Conservation (phyloP, 2,797 vertebrate species). For the Gymnoscopelus braueri region DNA sequence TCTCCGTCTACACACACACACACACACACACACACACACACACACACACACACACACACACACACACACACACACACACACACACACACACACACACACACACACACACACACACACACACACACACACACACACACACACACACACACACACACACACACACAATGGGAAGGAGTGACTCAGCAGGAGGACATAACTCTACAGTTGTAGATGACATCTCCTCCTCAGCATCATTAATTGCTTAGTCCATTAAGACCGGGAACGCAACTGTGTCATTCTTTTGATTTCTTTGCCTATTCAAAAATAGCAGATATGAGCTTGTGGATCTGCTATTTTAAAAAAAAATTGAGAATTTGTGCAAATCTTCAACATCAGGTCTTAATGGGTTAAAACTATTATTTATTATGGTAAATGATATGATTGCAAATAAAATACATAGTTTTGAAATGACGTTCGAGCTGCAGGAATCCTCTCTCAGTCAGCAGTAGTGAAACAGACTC, state of each 20-base stretch:
- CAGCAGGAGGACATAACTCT: no score
- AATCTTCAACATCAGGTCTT: no score
- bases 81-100: not conserved
- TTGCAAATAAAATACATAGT: not conserved
- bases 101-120: slow-evolving; percentile 2
- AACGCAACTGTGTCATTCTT: no score
- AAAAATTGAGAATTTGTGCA: no score
- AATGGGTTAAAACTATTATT: not conserved
- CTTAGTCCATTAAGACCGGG: no score
- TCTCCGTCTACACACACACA: slow-evolving; percentile 87
- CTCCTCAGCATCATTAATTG: no score
- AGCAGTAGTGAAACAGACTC: slow-evolving; percentile 19
- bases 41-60: not conserved
- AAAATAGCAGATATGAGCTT: no score
- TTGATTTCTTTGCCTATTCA: no score
- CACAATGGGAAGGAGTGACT: not conserved
- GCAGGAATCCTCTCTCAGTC: slow-evolving; percentile 3
- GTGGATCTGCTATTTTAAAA: not conserved
- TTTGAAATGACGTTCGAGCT: slow-evolving; percentile 15
- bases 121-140: not conserved
- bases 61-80: no score
- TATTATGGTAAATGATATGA: not conserved
- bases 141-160: slow-evolving; percentile 6
- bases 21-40: slow-evolving; percentile 12
- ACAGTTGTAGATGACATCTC: no score